phyloP scores from a whole-genome alignment of 2,888 invertebrate genomes.

The Machimus atricapillus region DNA sequence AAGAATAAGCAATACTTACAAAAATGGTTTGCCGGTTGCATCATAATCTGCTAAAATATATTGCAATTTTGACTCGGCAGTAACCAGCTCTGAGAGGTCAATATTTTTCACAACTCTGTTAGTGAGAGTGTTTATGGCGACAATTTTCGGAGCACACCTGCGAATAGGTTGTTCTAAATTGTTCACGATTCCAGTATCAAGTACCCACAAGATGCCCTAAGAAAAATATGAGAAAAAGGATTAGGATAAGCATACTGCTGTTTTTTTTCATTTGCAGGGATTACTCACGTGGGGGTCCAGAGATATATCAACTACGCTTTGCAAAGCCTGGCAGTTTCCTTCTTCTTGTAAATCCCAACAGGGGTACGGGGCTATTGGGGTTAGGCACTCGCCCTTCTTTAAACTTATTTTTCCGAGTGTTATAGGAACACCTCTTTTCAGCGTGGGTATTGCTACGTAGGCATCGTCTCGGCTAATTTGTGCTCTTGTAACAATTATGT shows the following conservation, averaged over 20 bases:
- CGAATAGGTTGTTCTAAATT: slow-evolving; percentile 67
- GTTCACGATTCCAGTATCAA: slow-evolving; percentile 69
- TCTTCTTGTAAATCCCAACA: slow-evolving; percentile 76
- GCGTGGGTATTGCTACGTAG: slow-evolving; percentile 68
- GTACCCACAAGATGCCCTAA: slow-evolving; percentile 67
- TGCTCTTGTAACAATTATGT: slow-evolving; percentile 69
- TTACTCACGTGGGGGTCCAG: slow-evolving; percentile 66
- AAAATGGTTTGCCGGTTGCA: slow-evolving; percentile 62
- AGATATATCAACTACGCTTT: slow-evolving; percentile 73
- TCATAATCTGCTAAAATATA: slow-evolving; percentile 68
- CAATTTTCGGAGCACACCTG: slow-evolving; percentile 68
- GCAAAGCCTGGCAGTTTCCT: slow-evolving; percentile 72
- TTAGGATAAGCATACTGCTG: slow-evolving; percentile 49
- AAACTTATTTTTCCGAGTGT: slow-evolving; percentile 68
- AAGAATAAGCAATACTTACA: slow-evolving; percentile 55
- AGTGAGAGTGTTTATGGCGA: slow-evolving; percentile 67
- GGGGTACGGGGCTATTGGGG: slow-evolving; percentile 69
- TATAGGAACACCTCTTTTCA: slow-evolving; percentile 68
- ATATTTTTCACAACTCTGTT: slow-evolving; percentile 68
- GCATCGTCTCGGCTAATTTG: slow-evolving; percentile 68
- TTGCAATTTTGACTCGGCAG: slow-evolving; percentile 66
- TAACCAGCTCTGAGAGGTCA: slow-evolving; percentile 65
- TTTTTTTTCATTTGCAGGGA: not conserved
- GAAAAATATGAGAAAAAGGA: not conserved
- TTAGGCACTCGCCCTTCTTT: slow-evolving; percentile 63